A percentile compares a stretch with the other conserved stretches of the same genome.
Conservation (phyloP, 2,888 invertebrate species). For the Rotaria socialis region DNA sequence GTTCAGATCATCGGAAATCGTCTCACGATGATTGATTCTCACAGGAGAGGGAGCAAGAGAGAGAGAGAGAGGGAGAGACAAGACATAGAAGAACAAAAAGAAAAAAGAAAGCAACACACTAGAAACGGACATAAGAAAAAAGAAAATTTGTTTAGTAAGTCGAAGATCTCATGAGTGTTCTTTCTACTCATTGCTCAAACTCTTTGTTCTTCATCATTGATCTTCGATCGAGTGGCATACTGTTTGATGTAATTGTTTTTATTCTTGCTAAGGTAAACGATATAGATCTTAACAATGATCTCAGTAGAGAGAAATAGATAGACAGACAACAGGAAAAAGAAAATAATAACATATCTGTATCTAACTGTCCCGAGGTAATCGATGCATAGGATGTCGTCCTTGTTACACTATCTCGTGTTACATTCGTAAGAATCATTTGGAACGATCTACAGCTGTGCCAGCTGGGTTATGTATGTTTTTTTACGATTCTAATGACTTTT, state of each 20-base stretch:
- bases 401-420: background rate
- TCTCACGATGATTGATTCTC: constrained; percentile 35
- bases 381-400: background rate
- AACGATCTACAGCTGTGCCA: constrained; percentile 30
- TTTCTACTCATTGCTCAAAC: background rate
- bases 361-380: constrained; percentile 24
- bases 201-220: constrained; percentile 4
- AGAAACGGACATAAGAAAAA: background rate
- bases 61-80: background rate
- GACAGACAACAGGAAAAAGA: background rate
- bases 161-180: constrained; percentile 36
- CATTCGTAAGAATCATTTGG: background rate
- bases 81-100: background rate
- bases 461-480: background rate
- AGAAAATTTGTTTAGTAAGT: constrained; percentile 32
- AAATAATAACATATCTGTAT: constrained; percentile 4
- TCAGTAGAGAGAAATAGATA: background rate
- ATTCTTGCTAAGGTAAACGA: background rate
- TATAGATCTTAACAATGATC: background rate
- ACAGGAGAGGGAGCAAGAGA: background rate
- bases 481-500: background rate
- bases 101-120: background rate
- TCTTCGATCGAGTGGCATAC: background rate
- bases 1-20: constrained; percentile 31
- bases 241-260: background rate